Base-by-base conservation (phyloP, 2,888 invertebrate species). In the Desoria tigrina region DNA sequence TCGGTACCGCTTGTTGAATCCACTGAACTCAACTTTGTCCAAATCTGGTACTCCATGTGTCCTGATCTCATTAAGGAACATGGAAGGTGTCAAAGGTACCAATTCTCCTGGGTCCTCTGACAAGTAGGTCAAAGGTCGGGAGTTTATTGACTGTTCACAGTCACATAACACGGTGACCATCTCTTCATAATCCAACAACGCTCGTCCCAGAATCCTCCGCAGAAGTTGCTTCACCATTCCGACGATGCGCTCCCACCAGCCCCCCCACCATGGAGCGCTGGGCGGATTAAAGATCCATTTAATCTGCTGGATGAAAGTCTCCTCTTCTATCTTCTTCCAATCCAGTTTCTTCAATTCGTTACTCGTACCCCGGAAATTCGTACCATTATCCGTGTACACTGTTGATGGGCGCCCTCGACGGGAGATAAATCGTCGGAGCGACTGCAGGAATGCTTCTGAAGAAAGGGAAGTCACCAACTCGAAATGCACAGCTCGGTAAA, bases 261-360 rank as follows among this genome's bases (percentile, higher is more conserved):
- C 63, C 7, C 63, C 63, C 58, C 59, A 64, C 63, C 63, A 64
- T 3, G 60, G 54, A 28, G 65, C 54, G 11, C 32, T 39, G 4
- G 60, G 60, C 11, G 53, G 65, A 54, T 3, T 60, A 21, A 65
- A 61, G 1, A 45, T 60, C 60, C 55, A 65, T 1, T 28, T 9
- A 1, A 65, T 65, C 16, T 21, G 14, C 0, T 54, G 6, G 2
- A 27, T 18, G 1, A 2, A 1, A 23, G 54, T 27, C 18, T 7
- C 21, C 14, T n/a, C 23, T 28, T 32, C 9, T 1, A 65, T 39
- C 26, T 26, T 58, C 79, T 81, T 82, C 73, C 84, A 84, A 70
- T 84, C 83, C 1, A 84, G 81, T 77, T 83, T 82, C 68, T 81
- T 81, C 72, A 83, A 82, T 16, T 82, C 78, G 68, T 78, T 80